Evolutionary conservation across 2,888 invertebrate genomes (phyloP).

Genomic region (Allygus modestus): DNA sequence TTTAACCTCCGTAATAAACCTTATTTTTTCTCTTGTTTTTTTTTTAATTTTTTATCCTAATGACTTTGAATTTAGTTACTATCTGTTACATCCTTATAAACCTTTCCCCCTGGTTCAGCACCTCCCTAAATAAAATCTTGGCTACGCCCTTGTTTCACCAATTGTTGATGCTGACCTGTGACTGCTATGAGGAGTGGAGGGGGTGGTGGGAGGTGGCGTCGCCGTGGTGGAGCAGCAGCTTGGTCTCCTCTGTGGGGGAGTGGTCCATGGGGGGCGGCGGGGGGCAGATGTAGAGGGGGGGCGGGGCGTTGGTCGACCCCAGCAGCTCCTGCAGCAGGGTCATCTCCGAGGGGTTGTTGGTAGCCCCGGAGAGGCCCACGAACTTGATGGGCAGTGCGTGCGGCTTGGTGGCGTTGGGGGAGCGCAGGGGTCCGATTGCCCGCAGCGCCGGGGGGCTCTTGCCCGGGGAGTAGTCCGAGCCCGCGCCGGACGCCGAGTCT

Average conservation of each 20-base stretch:
- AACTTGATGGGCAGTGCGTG: conserved; percentile 73
- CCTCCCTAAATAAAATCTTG: too few relatives aligned
- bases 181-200: conserved; percentile 70
- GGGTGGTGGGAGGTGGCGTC: conserved; percentile 64
- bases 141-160: too few relatives aligned
- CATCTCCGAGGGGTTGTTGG: conserved; percentile 70
- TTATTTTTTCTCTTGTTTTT: too few relatives aligned
- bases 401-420: conserved; percentile 70
- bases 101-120: too few relatives aligned
- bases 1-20: too few relatives aligned
- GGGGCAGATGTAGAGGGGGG: conserved; percentile 77
- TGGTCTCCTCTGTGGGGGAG: conserved; percentile 77
- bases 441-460: conserved; percentile 69
- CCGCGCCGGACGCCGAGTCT: conserved; percentile 79
- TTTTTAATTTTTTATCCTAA: too few relatives aligned
- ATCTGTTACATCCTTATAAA: too few relatives aligned
- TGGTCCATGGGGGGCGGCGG: conserved; percentile 77
- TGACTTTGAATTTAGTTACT: too few relatives aligned
- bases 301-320: conserved; percentile 68
- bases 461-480: conserved; percentile 74
- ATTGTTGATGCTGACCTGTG: too few relatives aligned
- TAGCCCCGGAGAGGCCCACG: conserved; percentile 72
- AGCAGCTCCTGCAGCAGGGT: conserved; percentile 75
- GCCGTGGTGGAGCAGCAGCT: conserved; percentile 71
- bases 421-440: conserved; percentile 64